phyloP scores from a whole-genome alignment of 2,888 invertebrate genomes.

The Erynnis tages region DNA sequence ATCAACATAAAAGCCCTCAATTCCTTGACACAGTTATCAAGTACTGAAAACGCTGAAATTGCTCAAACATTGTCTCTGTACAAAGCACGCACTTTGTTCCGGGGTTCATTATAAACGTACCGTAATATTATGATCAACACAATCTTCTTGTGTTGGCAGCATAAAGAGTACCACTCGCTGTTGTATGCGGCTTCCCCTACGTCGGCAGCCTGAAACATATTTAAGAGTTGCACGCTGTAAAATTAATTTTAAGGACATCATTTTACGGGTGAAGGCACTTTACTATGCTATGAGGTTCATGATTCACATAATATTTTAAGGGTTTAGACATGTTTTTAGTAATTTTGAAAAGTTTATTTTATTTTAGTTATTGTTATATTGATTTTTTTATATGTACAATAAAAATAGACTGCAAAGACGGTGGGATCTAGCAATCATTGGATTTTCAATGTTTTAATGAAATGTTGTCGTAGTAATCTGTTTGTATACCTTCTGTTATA shows the following conservation, averaged over 20 bases:
- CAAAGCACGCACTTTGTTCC: not conserved
- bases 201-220: constrained; percentile 30
- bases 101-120: constrained; percentile 24
- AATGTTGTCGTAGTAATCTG: no score
- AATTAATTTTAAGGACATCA: not conserved
- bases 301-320: not conserved
- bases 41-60: constrained; percentile 1
- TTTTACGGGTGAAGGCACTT: not conserved
- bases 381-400: no score
- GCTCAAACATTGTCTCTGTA: constrained; percentile 9
- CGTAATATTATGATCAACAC: constrained; percentile 34
- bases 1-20: not conserved
- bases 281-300: not conserved
- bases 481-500: no score
- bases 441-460: no score
- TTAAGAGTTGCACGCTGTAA: not conserved
- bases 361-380: no score
- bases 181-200: constrained; percentile 33
- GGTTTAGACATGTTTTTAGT: no score
- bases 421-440: no score
- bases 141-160: constrained; percentile 31
- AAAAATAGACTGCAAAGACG: no score
- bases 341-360: no score
- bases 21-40: constrained; percentile 9
- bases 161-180: constrained; percentile 34